phyloP scores from a whole-genome alignment of 2,888 invertebrate genomes.

The Epistrophe grossulariae region DNA sequence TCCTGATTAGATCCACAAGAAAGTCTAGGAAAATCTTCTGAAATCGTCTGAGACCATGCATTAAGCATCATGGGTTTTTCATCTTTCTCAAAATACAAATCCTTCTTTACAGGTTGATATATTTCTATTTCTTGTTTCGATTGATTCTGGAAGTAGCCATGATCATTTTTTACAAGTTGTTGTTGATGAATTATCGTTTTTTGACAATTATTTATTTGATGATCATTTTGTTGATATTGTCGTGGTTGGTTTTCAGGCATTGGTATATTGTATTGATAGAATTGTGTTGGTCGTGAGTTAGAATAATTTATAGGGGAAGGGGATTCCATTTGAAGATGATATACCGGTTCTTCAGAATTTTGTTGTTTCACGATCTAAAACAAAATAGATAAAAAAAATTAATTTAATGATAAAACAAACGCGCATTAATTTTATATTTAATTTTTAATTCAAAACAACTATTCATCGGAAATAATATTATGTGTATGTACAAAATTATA shows the following conservation, averaged over 20 bases:
- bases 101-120: neutral
- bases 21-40: constrained; percentile 4
- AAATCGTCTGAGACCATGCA: constrained; percentile 41
- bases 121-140: neutral
- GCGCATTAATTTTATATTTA: too few species aligned
- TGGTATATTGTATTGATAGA: constrained; percentile 17
- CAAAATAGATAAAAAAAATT: neutral
- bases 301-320: neutral
- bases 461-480: neutral
- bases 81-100: neutral
- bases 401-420: neutral
- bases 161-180: neutral
- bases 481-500: too few species aligned
- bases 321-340: neutral
- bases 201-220: neutral
- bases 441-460: too few species aligned
- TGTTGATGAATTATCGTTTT: neutral
- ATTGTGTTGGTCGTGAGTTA: neutral
- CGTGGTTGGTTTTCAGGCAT: neutral
- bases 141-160: constrained; percentile 6
- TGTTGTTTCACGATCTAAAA: constrained; percentile 10
- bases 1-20: neutral
- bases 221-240: neutral
- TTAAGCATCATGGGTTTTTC: constrained; percentile 35
- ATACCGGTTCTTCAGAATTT: constrained; percentile 12